These are phyloP conservation scores for Mesocricetus auratus DNA, from an alignment of 2,113 vertebrate genomes.

Conservation along the genomic window DNA sequence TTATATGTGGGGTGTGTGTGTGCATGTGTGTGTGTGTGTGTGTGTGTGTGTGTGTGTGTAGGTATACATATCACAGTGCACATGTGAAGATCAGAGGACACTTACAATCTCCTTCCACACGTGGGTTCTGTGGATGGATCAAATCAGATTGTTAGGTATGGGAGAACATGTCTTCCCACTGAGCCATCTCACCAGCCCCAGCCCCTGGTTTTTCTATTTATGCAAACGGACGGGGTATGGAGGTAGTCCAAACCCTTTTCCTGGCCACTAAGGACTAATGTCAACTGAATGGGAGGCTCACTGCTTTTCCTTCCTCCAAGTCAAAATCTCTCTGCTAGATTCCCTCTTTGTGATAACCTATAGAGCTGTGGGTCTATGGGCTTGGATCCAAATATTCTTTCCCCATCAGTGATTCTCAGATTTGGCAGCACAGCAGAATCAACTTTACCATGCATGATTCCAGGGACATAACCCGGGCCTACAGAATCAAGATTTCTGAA, in stretches of 20 bases:
- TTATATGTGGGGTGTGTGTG: neutral
- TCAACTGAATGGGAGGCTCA: neutral
- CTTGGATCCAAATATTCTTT: neutral
- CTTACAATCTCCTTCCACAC: neutral
- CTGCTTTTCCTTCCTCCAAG: neutral
- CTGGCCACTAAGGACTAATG: neutral
- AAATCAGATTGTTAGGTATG: neutral
- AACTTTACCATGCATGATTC: neutral
- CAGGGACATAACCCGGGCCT: neutral
- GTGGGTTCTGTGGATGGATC: neutral
- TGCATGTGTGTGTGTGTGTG: neutral
- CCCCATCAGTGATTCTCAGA: neutral
- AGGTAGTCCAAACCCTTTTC: neutral
- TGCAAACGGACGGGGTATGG: no score
- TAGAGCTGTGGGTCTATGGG: no score
- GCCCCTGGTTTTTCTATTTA: neutral
- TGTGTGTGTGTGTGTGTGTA: neutral
- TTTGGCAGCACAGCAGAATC: neutral
- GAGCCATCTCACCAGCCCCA: neutral
- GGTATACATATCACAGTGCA: neutral
- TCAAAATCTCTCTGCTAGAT: neutral
- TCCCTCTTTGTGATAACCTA: accelerated
- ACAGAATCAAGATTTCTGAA: neutral
- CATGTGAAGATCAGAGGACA: neutral
- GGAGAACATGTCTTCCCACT: neutral